These are phyloP conservation scores for Wiebesia pumilae DNA, from an alignment of 1,140 invertebrate genomes.

Conservation along the genomic window DNA sequence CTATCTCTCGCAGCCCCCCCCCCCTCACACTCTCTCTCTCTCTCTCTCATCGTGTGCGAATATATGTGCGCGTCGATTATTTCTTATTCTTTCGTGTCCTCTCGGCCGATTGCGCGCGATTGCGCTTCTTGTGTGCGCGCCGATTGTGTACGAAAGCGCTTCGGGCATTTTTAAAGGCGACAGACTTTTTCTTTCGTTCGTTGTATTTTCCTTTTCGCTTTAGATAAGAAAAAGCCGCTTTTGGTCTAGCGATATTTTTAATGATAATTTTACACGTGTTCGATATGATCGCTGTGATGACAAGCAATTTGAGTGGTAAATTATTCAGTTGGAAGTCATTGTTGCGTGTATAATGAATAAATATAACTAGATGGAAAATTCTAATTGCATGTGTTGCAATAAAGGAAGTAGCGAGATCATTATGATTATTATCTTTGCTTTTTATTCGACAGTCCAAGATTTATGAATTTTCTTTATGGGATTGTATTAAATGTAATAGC, in stretches of 20 bases:
- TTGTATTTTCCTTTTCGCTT: no score
- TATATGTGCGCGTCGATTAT: slow-evolving; percentile 27
- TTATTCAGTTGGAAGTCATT: neutral
- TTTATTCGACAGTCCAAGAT: neutral
- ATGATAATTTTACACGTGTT: neutral
- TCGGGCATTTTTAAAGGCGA: neutral
- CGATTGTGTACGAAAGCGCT: neutral
- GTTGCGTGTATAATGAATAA: neutral
- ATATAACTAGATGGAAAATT: neutral
- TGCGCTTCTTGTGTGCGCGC: neutral
- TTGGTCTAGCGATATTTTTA: no score
- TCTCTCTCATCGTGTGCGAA: neutral
- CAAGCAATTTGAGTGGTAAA: neutral
- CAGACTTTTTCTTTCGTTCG: neutral
- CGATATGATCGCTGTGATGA: neutral
- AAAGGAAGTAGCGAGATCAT: neutral
- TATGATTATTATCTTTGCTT: neutral
- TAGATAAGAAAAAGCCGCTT: no score
- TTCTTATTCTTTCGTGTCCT: slow-evolving; percentile 42
- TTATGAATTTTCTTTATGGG: neutral
- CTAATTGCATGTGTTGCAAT: neutral
- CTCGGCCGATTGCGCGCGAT: slow-evolving; percentile 33
- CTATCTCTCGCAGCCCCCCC: neutral
- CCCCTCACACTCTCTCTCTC: neutral
- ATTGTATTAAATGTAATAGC: neutral